Conservation (phyloP, 2,888 invertebrate species). For the Philereme vetulata region DNA sequence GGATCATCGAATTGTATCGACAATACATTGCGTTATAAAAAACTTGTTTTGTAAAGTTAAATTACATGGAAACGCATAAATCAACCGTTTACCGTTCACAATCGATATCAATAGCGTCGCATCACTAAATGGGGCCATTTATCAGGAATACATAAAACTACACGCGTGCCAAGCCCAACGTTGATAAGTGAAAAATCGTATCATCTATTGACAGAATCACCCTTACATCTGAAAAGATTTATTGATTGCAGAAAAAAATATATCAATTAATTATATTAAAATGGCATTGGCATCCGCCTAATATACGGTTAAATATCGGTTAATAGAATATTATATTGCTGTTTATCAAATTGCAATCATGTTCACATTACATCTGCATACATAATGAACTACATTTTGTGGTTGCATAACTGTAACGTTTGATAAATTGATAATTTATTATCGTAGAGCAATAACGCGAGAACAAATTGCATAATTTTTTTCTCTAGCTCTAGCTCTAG, state of each 20-base stretch:
- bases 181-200: slow-evolving; percentile 68
- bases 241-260: slow-evolving; percentile 49
- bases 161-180: slow-evolving; percentile 69
- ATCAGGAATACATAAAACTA: slow-evolving; percentile 68
- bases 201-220: slow-evolving; percentile 64
- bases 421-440: slow-evolving; percentile 33
- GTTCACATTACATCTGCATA: slow-evolving; percentile 66
- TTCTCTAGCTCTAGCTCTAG: neutral
- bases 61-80: slow-evolving; percentile 70
- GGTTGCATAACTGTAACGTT: slow-evolving; percentile 30
- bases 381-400: slow-evolving; percentile 42
- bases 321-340: slow-evolving; percentile 72
- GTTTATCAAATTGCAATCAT: slow-evolving; percentile 61
- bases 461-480: neutral
- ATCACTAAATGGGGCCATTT: slow-evolving; percentile 71
- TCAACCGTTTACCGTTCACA: slow-evolving; percentile 62
- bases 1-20: slow-evolving; percentile 54
- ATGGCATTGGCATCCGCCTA: slow-evolving; percentile 37
- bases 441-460: slow-evolving; percentile 6
- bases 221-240: slow-evolving; percentile 68
- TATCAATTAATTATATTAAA: slow-evolving; percentile 24
- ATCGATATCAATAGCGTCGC: slow-evolving; percentile 68
- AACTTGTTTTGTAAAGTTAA: slow-evolving; percentile 58
- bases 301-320: slow-evolving; percentile 59
- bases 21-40: slow-evolving; percentile 53